Conservation (phyloP, 2,113 vertebrate species). For the Oncorhynchus nerka region DNA sequence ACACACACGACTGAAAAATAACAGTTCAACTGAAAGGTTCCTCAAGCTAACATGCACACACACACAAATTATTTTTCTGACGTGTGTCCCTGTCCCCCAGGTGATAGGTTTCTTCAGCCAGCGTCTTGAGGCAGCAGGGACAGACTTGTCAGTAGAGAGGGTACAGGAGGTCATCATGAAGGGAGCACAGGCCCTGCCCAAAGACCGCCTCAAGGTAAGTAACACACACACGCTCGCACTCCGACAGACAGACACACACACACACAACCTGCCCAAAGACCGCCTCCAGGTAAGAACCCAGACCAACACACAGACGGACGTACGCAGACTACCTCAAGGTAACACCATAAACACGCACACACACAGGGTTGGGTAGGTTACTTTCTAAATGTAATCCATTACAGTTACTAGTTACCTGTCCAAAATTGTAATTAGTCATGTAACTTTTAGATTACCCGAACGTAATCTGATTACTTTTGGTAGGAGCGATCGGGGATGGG, state of each 20-base stretch:
- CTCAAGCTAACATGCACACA: neutral
- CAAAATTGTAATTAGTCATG: too few species aligned
- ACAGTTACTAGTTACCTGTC: too few species aligned
- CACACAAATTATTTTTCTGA: too few species aligned
- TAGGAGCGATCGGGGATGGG: neutral
- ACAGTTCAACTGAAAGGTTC: neutral
- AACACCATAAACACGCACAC: neutral
- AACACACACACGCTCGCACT: too few species aligned
- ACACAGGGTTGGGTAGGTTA: neutral
- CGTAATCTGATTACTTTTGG: constrained; percentile 10
- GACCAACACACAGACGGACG: neutral
- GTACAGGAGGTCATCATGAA: constrained; percentile 99
- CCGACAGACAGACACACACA: neutral
- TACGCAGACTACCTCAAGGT: neutral
- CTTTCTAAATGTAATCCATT: too few species aligned
- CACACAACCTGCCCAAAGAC: constrained; percentile 91
- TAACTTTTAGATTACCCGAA: neutral
- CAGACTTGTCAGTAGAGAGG: constrained; percentile 92
- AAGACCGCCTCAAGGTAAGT: constrained; percentile 92
- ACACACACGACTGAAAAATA: too few species aligned
- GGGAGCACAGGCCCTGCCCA: constrained; percentile 90
- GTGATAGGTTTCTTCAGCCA: constrained; percentile 96
- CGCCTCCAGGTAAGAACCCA: constrained; percentile 82
- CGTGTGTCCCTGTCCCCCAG: constrained; percentile 61
- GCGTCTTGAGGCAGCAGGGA: constrained; percentile 89